A percentile compares a stretch with the other conserved stretches of the same genome.
These are phyloP conservation scores for Bradypodion pumilum DNA, from an alignment of 2,797 vertebrate genomes.

Conservation along the genomic window DNA sequence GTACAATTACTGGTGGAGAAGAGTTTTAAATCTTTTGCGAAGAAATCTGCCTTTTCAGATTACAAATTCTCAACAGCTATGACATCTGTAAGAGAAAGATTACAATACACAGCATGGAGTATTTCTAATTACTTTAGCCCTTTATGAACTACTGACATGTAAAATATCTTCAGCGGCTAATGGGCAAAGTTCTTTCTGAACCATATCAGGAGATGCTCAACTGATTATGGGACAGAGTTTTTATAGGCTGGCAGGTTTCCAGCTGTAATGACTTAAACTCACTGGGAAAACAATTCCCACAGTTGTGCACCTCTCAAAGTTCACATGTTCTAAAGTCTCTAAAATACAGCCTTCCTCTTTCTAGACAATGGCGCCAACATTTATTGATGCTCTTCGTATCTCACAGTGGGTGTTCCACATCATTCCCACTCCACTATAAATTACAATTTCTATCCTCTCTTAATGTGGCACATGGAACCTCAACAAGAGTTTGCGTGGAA, in stretches of 20 bases:
- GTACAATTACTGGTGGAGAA: conserved; percentile 1
- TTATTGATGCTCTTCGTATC: neutral
- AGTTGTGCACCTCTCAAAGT: neutral
- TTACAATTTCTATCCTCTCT: neutral
- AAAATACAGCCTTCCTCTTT: neutral
- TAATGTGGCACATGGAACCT: neutral
- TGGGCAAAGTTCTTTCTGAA: accelerated
- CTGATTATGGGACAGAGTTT: neutral
- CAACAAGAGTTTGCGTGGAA: neutral
- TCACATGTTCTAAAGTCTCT: neutral
- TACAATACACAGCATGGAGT: neutral
- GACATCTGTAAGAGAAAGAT: neutral
- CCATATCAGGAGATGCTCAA: neutral
- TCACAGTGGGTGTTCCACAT: neutral
- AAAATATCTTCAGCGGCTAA: neutral
- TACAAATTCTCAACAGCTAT: conserved; percentile 23
- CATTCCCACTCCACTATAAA: neutral
- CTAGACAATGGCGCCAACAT: neutral
- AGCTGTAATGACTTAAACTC: neutral
- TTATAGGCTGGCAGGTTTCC: conserved; percentile 34
- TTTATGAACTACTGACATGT: conserved; percentile 26
- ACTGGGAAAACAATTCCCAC: conserved; percentile 17
- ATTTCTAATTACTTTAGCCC: conserved; percentile 9
- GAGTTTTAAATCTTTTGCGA: conserved; percentile 19
- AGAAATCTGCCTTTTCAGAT: neutral